Evolutionary conservation across 2,888 invertebrate genomes (phyloP).

Genomic region (Rapana venosa): DNA sequence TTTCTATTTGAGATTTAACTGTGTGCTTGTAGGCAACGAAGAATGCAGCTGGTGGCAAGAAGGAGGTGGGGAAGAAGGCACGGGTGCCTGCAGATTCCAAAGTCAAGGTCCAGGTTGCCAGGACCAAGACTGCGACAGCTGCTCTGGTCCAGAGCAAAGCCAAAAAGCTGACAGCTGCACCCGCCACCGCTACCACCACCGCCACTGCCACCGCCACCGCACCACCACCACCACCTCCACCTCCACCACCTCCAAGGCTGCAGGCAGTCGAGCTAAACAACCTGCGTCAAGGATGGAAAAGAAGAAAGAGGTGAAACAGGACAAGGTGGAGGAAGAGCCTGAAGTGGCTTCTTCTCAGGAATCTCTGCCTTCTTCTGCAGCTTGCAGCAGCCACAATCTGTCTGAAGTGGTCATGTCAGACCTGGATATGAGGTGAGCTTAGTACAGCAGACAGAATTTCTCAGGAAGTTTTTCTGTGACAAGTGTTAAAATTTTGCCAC

Average conservation of each 20-base stretch:
- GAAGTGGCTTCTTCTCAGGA: background rate
- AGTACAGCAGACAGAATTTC: background rate
- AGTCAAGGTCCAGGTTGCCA: background rate
- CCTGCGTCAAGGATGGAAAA: background rate
- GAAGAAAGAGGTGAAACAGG: background rate
- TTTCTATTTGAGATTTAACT: too few species aligned
- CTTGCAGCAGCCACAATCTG: background rate
- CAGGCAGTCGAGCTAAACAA: background rate
- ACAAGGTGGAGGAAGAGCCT: background rate
- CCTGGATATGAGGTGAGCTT: background rate
- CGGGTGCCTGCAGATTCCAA: background rate
- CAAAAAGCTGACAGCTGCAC: too few species aligned
- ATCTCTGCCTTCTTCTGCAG: background rate
- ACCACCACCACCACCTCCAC: background rate
- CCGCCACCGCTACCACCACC: background rate
- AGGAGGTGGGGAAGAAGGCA: background rate
- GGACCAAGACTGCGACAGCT: background rate
- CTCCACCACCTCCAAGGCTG: background rate
- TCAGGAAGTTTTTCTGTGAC: background rate
- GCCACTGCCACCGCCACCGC: background rate
- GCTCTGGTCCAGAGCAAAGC: too few species aligned
- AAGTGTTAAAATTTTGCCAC: background rate
- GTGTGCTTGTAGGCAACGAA: background rate
- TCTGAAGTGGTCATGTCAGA: background rate
- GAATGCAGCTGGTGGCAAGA: slow-evolving; percentile 17